Evolutionary conservation across 1,140 invertebrate species (phyloP).

Genomic region (Drosophila persimilis): DNA sequence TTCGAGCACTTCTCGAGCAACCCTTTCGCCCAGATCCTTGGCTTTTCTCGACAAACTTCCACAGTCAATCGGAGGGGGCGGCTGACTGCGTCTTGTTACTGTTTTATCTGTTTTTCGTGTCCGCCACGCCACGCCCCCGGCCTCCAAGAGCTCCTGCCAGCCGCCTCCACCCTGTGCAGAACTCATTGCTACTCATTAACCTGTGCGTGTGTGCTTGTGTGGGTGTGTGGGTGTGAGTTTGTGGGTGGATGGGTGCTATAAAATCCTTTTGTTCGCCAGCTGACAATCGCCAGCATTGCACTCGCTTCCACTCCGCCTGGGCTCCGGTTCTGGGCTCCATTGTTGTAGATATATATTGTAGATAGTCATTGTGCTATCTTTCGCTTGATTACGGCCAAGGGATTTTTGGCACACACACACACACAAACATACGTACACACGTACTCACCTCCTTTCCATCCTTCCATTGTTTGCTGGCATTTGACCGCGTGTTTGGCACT

Average conservation of each 20-base stretch:
- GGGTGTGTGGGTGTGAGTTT: slow-evolving; percentile 7
- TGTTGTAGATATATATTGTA: slow-evolving; percentile 76
- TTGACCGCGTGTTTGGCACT: slow-evolving; percentile 78
- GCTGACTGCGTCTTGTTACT: slow-evolving; percentile 70
- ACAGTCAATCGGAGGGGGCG: not conserved
- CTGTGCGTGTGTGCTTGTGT: slow-evolving; percentile 16
- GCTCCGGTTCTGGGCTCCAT: slow-evolving; percentile 51
- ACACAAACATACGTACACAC: slow-evolving; percentile 29
- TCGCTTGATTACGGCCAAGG: slow-evolving; percentile 77
- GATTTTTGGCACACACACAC: slow-evolving; percentile 65
- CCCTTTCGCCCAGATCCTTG: slow-evolving; percentile 21
- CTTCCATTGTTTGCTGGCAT: slow-evolving; percentile 61
- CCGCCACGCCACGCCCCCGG: slow-evolving; percentile 37
- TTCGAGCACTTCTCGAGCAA: not conserved
- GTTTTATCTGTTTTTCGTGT: slow-evolving; percentile 78
- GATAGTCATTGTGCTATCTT: slow-evolving; percentile 82
- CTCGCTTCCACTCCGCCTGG: slow-evolving; percentile 35
- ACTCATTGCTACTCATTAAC: slow-evolving; percentile 62
- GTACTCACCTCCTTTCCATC: slow-evolving; percentile 2
- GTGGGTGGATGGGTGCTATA: slow-evolving; percentile 16
- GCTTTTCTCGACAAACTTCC: slow-evolving; percentile 1
- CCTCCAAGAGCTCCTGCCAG: slow-evolving; percentile 4
- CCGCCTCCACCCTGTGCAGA: not conserved
- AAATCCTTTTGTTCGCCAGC: slow-evolving; percentile 70
- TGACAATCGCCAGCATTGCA: slow-evolving; percentile 64